phyloP scores from a whole-genome alignment of 2,888 invertebrate species.

The Epinotia ramella region DNA sequence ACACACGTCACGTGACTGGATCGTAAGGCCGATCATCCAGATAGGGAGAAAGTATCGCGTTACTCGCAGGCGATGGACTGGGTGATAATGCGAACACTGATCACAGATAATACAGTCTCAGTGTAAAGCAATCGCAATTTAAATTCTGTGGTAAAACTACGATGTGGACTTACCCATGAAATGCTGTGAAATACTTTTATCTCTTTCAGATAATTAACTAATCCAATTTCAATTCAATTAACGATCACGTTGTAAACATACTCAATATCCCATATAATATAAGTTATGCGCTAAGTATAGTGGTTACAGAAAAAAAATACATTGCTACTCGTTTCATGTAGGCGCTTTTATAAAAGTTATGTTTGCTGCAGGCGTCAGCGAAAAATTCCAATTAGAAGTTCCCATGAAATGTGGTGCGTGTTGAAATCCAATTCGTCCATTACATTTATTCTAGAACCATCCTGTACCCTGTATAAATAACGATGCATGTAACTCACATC shows the following conservation, averaged over 20 bases:
- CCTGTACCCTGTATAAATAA: slow-evolving; percentile 16
- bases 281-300: too few species aligned
- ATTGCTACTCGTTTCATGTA: slow-evolving; percentile 24
- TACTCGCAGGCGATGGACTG: slow-evolving; percentile 40
- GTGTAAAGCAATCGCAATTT: slow-evolving; percentile 18
- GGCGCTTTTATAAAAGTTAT: slow-evolving; percentile 25
- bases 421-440: slow-evolving; percentile 7
- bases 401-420: slow-evolving; percentile 7
- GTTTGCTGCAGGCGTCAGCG: slow-evolving; percentile 8
- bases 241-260: neutral
- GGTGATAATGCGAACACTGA: slow-evolving; percentile 30
- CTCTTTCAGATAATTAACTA: neutral
- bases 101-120: neutral
- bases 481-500: slow-evolving; percentile 39
- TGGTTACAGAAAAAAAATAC: slow-evolving; percentile 1
- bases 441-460: slow-evolving; percentile 5
- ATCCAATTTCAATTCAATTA: neutral
- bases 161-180: neutral
- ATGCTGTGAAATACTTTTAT: neutral
- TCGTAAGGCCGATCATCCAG: slow-evolving; percentile 42
- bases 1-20: slow-evolving; percentile 39
- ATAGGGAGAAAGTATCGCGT: slow-evolving; percentile 45
- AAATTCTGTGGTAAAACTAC: neutral
- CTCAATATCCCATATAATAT: too few species aligned
- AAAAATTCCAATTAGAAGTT: slow-evolving; percentile 20